phyloP scores from a whole-genome alignment of 1,140 invertebrate species.

The Lucilia cuprina region DNA sequence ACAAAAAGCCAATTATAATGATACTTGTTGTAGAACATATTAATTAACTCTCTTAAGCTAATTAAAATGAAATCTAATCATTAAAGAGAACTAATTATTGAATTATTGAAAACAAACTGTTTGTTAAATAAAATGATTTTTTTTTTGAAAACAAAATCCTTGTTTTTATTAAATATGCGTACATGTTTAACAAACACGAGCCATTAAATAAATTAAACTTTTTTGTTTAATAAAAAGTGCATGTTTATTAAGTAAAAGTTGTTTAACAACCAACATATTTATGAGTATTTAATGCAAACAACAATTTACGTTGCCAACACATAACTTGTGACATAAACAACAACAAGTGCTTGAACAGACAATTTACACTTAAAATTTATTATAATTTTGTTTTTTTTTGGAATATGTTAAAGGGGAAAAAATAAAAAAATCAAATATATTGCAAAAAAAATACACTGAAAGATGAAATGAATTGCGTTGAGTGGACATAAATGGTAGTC shows the following conservation, averaged over 20 bases:
- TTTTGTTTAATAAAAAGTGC: not conserved
- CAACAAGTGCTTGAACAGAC: not conserved
- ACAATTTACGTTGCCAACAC: not conserved
- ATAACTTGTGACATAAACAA: not conserved
- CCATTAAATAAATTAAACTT: not conserved
- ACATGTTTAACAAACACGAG: not conserved
- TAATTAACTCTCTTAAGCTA: not conserved
- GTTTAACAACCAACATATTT: conserved; percentile 3
- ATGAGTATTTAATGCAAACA: conserved; percentile 7
- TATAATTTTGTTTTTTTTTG: not conserved
- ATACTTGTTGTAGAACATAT: not conserved
- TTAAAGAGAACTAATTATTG: no score
- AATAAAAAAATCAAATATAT: not conserved
- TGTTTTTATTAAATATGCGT: not conserved
- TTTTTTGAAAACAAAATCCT: not conserved
- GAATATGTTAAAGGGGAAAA: not conserved
- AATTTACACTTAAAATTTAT: not conserved
- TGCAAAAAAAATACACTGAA: not conserved
- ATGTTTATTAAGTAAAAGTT: not conserved
- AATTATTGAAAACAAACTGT: not conserved
- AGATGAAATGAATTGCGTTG: not conserved
- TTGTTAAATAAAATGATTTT: not conserved
- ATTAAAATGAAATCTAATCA: not conserved
- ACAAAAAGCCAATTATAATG: not conserved
- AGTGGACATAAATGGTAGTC: no score